Percentiles rank a stretch among this genome's conserved stretches.
phyloP scores from a whole-genome alignment of 2,113 vertebrate genomes.

The Barnardius zonarius region DNA sequence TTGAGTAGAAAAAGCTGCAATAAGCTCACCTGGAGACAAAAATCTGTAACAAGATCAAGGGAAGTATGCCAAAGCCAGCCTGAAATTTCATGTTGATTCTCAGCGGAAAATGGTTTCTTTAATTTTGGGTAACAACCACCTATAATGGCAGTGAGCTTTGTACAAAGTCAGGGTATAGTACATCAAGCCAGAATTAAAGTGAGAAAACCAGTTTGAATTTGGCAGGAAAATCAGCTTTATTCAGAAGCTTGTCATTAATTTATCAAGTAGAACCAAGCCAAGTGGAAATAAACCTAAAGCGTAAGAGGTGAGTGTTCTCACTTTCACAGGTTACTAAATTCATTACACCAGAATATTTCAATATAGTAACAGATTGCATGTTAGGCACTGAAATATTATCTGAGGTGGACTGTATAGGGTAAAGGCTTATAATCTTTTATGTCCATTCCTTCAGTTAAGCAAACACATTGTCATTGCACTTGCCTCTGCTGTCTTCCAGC shows the following conservation, averaged over 20 bases:
- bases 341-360: not conserved
- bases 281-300: not conserved
- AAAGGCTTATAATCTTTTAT: not conserved
- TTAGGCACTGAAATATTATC: not conserved
- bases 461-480: not conserved
- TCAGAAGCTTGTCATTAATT: not conserved
- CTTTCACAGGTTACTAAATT: not conserved
- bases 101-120: not conserved
- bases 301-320: not conserved
- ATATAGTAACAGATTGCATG: not conserved
- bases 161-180: not conserved
- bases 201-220: not conserved
- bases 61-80: not conserved
- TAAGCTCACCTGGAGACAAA: not conserved
- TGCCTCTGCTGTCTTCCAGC: not conserved
- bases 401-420: not conserved
- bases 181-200: not conserved
- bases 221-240: not conserved
- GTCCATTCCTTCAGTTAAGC: not conserved
- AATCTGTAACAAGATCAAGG: not conserved
- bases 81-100: conserved; percentile 3
- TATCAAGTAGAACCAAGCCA: not conserved
- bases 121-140: not conserved
- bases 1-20: not conserved
- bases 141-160: not conserved